Conservation (phyloP, 2,113 vertebrate species). For the Lophura nycthemera region DNA sequence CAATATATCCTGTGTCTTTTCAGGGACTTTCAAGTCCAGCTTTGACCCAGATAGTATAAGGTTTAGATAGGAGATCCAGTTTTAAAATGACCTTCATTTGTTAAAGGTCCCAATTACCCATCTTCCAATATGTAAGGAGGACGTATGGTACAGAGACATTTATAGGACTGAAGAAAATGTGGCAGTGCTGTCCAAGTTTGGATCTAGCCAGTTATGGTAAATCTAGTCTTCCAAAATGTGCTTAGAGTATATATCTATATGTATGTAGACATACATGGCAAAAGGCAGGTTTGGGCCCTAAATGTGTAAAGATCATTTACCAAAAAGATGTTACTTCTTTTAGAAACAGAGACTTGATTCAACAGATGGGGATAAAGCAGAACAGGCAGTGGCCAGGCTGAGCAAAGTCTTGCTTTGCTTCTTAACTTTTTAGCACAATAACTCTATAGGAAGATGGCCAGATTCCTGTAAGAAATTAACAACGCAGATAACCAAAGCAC, state of each 20-base stretch:
- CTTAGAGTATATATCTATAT: background rate
- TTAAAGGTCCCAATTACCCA: background rate
- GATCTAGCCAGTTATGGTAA: background rate
- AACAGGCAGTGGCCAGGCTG: background rate
- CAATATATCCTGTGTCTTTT: background rate
- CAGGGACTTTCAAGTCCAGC: background rate
- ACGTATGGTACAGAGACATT: background rate
- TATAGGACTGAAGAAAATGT: background rate
- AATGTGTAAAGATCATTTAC: background rate
- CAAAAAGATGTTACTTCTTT: background rate
- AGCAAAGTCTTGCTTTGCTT: accelerated
- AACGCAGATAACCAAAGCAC: background rate
- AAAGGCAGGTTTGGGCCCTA: background rate
- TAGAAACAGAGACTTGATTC: background rate
- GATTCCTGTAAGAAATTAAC: background rate
- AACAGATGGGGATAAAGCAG: background rate
- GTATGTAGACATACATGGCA: background rate
- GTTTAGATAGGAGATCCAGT: background rate
- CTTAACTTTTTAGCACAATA: background rate
- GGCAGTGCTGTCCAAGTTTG: background rate
- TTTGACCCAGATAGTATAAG: background rate
- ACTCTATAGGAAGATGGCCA: background rate
- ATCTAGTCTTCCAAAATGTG: background rate
- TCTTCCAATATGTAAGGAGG: background rate
- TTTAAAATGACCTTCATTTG: background rate